Evolutionary conservation across 1,140 invertebrate species (phyloP), one percentile per base, ranked within the genome.

Genomic region (Micrasema minimum): DNA sequence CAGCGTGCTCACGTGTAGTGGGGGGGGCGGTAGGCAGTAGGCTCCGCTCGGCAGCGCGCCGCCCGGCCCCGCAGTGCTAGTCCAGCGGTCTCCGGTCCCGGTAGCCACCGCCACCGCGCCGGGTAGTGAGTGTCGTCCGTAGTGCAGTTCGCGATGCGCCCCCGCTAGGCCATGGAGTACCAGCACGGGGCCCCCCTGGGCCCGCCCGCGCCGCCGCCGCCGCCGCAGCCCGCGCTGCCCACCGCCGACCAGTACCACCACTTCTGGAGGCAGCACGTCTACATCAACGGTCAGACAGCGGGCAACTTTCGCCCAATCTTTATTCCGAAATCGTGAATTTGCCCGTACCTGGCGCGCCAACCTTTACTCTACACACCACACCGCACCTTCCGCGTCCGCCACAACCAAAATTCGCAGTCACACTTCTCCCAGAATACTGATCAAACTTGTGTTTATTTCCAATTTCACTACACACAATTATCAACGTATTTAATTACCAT

Each of bases 261-360:
- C 78, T 83, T 87, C 72, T 87, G 86, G 86, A 85, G 86, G 73
- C 86, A 88, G 76, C 86, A 87, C 78, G 85, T 87, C 76, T 87
- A 87, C 77, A 85, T 87, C 79, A 87, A 87, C 78, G 86, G 86
- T 87, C 86, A 82, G 83, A 31, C 43, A 31, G 11, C n/a, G 16
- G 51, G 23, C 26, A 55, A 55, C 51, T 55, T 55, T 55, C 51
- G 51, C 51, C 51, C 53, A 57, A 57, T 57, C 6, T 57, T 57
- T 16, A 57, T 37, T 35, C 51, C 23, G 11, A 55, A 55, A 57
- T 57, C 53, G 37, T n/a, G n/a, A n/a, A n/a, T n/a, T n/a, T n/a
- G n/a, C n/a, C n/a, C n/a, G n/a, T n/a, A n/a, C n/a, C n/a, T n/a
- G n/a, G n/a, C n/a, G n/a, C n/a, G 12, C 31, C 26, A 16, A 31